Percentiles rank a stretch among this genome's conserved stretches.
phyloP scores from a whole-genome alignment of 2,113 vertebrate species.

The Strix uralensis region DNA sequence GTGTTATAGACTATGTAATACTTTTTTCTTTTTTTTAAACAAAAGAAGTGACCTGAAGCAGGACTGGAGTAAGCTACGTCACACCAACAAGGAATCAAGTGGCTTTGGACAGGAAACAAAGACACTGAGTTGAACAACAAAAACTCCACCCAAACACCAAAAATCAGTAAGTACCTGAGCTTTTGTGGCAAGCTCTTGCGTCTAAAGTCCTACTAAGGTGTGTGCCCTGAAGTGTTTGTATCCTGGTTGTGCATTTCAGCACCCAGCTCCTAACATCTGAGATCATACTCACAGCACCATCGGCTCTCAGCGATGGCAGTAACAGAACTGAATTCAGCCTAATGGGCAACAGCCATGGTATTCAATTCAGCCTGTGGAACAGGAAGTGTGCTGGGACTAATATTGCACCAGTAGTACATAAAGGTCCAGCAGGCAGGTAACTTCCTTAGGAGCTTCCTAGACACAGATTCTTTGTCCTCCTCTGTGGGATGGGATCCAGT shows the following conservation, averaged over 20 bases:
- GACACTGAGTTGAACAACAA: background rate
- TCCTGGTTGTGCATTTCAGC: background rate
- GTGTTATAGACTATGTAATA: background rate
- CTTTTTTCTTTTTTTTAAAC: background rate
- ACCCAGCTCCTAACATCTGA: background rate
- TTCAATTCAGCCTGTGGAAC: background rate
- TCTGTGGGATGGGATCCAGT: background rate
- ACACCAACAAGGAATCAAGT: background rate
- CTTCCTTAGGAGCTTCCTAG: background rate
- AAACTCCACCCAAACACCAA: background rate
- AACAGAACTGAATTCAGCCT: background rate
- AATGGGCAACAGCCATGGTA: fast-evolving
- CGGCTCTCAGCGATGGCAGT: fast-evolving
- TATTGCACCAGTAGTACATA: background rate
- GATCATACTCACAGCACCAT: fast-evolving
- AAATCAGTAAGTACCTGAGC: background rate
- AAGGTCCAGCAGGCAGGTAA: background rate
- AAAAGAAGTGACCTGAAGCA: background rate
- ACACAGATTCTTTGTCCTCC: background rate
- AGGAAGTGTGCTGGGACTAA: background rate
- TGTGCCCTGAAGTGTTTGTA: background rate
- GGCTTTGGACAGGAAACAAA: background rate
- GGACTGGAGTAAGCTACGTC: background rate
- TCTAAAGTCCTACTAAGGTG: background rate
- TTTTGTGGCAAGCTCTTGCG: background rate